Base-by-base conservation (phyloP, 2,797 vertebrate species). In the Paguma larvata region DNA sequence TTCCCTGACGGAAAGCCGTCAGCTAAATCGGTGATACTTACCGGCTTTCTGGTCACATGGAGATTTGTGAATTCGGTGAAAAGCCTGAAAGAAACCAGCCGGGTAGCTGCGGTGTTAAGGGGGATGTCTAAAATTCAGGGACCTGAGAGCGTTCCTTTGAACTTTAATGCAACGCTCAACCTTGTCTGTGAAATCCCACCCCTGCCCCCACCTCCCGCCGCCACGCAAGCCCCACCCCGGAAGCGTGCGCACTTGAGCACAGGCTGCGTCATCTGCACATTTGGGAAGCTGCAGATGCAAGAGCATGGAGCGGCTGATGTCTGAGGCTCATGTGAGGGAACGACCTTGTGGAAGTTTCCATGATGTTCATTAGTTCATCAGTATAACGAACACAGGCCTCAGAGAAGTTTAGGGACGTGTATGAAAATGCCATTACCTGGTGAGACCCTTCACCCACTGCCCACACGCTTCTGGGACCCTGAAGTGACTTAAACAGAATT, bases 1-100 rank as follows among this genome's bases (percentile, higher is more conserved):
- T 63, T 72, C 83, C 72, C 90, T 92, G 85, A 94, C 62, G 80
- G n/a, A 59, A 18, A 70, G 89, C 93, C 89, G 53, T 56, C 80
- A 68, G 77, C 77, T 86, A 27, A 85, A 78, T 44, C 62, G 56
- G 46, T 59, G 80, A 41, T 41, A 32, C 13, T 19, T 82, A 16
- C n/a, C 51, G 80, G 93, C 75, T 56, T 72, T 85, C 83, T 30
- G 67, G 41, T 78, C 82, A 32, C 75, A 59, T 0, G 9, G 85
- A 73, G 78, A n/a, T 95, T 85, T 90, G 59, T 38, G 34, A 44
- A 25, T 23, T 25, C 2, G 6, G 63, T 19, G 7, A 59, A 27
- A 0, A 65, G 48, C 38, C 95, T 53, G 11, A 12, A 72, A 67
- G 85, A 95, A 92, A 59, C 30, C n/a, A 67, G 32, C 7, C 38